These are phyloP conservation scores for Knipowitschia caucasica DNA, from an alignment of 2,797 vertebrate genomes.

Conservation along the genomic window DNA sequence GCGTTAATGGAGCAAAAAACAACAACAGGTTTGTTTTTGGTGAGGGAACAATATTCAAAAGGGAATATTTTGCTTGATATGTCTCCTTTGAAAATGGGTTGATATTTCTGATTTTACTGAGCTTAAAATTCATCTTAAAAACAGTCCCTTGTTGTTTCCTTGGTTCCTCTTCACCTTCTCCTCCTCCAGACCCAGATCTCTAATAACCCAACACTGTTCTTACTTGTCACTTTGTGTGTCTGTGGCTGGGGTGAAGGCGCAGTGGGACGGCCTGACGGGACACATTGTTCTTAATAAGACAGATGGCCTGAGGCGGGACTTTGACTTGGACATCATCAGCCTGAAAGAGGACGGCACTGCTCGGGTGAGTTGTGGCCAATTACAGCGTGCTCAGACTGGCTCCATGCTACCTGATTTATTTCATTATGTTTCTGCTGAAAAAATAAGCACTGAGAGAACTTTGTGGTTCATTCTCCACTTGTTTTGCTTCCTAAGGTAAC, in stretches of 20 bases:
- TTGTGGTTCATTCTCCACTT: conserved; percentile 12
- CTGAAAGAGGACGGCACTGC: conserved; percentile 93
- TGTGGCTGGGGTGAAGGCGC: conserved; percentile 73
- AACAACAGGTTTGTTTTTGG: no score
- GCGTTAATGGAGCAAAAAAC: no score
- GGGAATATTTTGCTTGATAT: no score
- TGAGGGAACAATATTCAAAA: no score
- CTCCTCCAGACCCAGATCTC: conserved; percentile 15
- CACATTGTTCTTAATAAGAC: conserved; percentile 95
- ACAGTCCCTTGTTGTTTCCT: conserved; percentile 1
- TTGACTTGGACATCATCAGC: conserved; percentile 97
- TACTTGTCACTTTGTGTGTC: conserved; percentile 14
- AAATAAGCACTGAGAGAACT: conserved; percentile 1
- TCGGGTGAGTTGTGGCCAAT: conserved; percentile 84
- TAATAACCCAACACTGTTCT: conserved; percentile 7
- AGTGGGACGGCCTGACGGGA: conserved; percentile 95
- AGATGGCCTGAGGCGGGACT: conserved; percentile 92
- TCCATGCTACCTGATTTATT: conserved; percentile 30
- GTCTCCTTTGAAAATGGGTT: background rate
- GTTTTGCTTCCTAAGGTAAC: conserved; percentile 25
- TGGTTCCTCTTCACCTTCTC: conserved; percentile 8
- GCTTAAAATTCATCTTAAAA: conserved; percentile 5
- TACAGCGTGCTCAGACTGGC: conserved; percentile 36
- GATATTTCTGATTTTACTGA: background rate
- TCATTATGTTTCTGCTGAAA: conserved; percentile 22